Percentiles rank a stretch among this genome's conserved stretches.
Conservation (phyloP, 1,140 invertebrate genomes). For the Gryon sp. region DNA sequence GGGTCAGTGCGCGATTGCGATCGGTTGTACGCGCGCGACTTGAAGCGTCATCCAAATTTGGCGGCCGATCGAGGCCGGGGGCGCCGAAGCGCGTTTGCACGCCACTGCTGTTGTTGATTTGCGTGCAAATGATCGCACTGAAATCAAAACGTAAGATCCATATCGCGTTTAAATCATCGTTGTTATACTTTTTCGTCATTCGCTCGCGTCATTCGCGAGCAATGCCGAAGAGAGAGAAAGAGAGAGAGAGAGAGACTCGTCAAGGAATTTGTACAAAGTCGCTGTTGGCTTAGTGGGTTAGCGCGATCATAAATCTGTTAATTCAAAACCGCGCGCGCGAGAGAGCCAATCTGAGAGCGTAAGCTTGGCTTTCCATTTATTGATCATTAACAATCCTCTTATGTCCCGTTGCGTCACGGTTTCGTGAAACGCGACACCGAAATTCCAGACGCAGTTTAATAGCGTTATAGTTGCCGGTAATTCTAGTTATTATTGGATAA, state of each 20-base stretch:
- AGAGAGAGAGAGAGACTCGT: neutral
- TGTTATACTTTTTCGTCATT: conserved; percentile 40
- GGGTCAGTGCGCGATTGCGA: conserved; percentile 73
- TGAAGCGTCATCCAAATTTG: conserved; percentile 75
- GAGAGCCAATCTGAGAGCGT: too few relatives aligned
- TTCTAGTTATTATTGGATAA: too few relatives aligned
- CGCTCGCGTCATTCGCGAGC: conserved; percentile 16
- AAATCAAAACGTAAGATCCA: neutral
- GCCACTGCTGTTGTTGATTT: conserved; percentile 59
- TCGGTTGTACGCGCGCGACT: too few relatives aligned
- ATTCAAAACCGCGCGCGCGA: neutral
- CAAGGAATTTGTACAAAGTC: conserved; percentile 17
- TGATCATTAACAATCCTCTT: conserved; percentile 11
- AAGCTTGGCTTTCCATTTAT: conserved; percentile 24
- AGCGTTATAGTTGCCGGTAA: too few relatives aligned
- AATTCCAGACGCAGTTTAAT: conserved; percentile 6
- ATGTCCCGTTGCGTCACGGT: conserved; percentile 23
- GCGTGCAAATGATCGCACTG: conserved; percentile 2
- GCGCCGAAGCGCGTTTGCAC: conserved; percentile 20
- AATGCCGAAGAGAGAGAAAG: too few relatives aligned
- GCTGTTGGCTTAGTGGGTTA: conserved; percentile 16
- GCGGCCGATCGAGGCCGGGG: conserved; percentile 56
- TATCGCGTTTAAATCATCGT: conserved; percentile 46
- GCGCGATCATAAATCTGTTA: conserved; percentile 3
- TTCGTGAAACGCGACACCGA: conserved; percentile 31